These are phyloP conservation scores for Metellina segmentata DNA, from an alignment of 2,888 invertebrate genomes.

Conservation along the genomic window DNA sequence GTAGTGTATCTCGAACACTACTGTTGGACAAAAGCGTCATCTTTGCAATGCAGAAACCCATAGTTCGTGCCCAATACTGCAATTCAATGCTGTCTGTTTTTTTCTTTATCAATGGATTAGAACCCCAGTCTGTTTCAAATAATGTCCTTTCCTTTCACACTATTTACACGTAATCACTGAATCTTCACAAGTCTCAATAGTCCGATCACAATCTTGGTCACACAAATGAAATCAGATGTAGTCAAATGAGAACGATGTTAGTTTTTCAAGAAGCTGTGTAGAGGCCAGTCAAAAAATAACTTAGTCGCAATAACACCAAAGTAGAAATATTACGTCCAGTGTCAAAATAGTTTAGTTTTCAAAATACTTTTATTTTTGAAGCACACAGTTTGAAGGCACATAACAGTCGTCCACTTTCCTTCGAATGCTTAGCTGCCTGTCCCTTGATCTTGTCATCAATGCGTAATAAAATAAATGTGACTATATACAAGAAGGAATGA, in stretches of 20 bases:
- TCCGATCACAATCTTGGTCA: constrained; percentile 9
- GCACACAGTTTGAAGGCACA: background rate
- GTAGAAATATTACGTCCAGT: background rate
- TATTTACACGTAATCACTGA: background rate
- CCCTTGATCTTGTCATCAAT: constrained; percentile 19
- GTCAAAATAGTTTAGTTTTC: background rate
- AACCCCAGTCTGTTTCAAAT: background rate
- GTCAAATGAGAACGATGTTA: background rate
- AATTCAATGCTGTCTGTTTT: too few relatives aligned
- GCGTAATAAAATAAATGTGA: constrained; percentile 58
- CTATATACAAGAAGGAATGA: constrained; percentile 64
- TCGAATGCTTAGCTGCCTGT: constrained; percentile 12
- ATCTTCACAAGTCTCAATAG: constrained; percentile 1
- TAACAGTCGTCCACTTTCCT: background rate
- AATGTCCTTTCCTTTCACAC: background rate
- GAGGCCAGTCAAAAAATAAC: constrained; percentile 42
- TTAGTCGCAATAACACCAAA: constrained; percentile 38
- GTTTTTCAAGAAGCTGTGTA: constrained; percentile 16
- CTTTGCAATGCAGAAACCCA: too few relatives aligned
- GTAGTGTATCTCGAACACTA: too few relatives aligned
- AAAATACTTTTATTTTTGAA: background rate
- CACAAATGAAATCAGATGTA: constrained; percentile 7
- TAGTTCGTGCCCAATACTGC: too few relatives aligned
- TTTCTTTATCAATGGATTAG: background rate
- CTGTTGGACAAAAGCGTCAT: too few relatives aligned